Percentiles rank a stretch among this genome's conserved stretches.
Evolutionary conservation across 2,888 invertebrate genomes (phyloP).

Genomic region (Harpalus rufipes): DNA sequence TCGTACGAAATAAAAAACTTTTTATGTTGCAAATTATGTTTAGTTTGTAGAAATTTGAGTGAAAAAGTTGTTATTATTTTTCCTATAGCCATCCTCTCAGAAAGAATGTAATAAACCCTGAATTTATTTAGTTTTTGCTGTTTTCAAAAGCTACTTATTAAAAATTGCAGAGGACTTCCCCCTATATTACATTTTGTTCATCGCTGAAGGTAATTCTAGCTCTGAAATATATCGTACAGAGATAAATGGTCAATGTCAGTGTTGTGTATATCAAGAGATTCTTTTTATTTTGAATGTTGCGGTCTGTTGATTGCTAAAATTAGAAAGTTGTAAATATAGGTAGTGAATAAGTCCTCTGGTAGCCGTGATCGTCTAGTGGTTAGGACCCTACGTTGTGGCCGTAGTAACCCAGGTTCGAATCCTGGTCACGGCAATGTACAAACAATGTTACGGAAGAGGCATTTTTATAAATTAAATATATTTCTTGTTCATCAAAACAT

Average conservation of each 20-base stretch:
- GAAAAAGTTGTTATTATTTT: conserved; percentile 44
- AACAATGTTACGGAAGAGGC: conserved; percentile 71
- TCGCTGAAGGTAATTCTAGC: not conserved
- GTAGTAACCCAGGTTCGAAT: conserved; percentile 83
- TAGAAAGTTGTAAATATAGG: not conserved
- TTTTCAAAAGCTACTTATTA: conserved; percentile 5
- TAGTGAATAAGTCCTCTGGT: conserved; percentile 30
- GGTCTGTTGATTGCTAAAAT: not conserved
- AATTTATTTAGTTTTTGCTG: conserved; percentile 17
- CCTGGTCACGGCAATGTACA: conserved; percentile 78
- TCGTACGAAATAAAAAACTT: conserved; percentile 44
- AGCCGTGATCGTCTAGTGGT: conserved; percentile 76
- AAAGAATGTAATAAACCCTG: conserved; percentile 11
- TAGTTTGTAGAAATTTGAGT: conserved; percentile 33
- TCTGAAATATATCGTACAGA: not conserved
- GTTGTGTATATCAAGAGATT: not conserved
- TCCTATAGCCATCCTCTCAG: not conserved
- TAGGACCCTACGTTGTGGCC: conserved; percentile 82
- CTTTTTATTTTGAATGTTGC: not conserved
- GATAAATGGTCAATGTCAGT: not conserved
- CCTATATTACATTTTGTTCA: not conserved
- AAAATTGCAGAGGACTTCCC: not conserved
- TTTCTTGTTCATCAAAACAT: too few relatives aligned
- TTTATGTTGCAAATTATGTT: conserved; percentile 36
- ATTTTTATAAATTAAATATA: not conserved